Base-by-base conservation (phyloP, 2,888 invertebrate genomes). In the Ophion ventricosus region DNA sequence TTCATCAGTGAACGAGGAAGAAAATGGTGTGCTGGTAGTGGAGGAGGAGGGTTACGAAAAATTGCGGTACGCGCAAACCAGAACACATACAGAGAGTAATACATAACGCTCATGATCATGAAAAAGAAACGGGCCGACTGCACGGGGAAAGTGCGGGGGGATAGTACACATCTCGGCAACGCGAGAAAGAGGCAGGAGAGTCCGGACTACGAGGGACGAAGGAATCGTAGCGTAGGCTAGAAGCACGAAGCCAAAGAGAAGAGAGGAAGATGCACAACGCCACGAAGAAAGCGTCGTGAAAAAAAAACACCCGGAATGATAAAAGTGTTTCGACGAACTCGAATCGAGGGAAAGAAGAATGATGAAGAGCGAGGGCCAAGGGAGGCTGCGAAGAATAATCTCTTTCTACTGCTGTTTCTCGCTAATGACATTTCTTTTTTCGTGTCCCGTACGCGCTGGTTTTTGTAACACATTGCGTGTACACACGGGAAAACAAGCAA, bases 371-470 rank as follows among this genome's bases (percentile, higher is more conserved):
- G 43, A 43, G 11, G 43, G 43, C 43, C 43, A 43, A 43, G 14
- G 43, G 43, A 43, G 43, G 43, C 17, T 69, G 57, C 1, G 26
- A 3, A 8, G 17, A 40, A 61, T 54, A 57, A 14, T 80, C 82
- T 77, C 61, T 76, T 69, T 56, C 56, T 23, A 74, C 80, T 40
- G 75, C 80, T 40, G 75, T 72, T 76, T 76, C 72, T 83, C 76
- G 66, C 83, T 83, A 83, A 83, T 83, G 83, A 83, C 75, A 66
- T 83, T 83, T 83, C 75, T 80, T 72, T 72, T 80, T 77, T 74
- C 74, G 40, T 40, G 26, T 43, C 20, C 20, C 20, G 40, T 64
- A 64, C 61, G 29, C n/a, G 20, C 26, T 11, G 17, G 59, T 59
- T 57, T 57, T 35, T 17, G 35, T 35, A 35, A 59, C 10, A 43